Evolutionary conservation across 2,888 invertebrate species (phyloP).

Genomic region (Hypomecis punctinalis): DNA sequence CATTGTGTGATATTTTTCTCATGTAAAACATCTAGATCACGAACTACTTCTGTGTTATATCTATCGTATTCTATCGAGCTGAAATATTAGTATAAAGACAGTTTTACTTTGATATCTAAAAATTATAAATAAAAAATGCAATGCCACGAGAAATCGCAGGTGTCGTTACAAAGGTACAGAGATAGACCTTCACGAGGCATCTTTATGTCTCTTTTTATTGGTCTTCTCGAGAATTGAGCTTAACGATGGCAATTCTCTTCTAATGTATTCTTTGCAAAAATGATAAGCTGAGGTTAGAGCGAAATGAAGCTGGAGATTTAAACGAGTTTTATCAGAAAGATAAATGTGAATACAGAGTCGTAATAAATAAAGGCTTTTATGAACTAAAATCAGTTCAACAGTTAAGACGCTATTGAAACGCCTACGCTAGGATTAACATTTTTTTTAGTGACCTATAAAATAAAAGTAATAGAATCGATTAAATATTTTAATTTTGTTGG

Average conservation of each 20-base stretch:
- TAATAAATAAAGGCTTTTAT: background rate
- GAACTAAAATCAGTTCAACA: too few species aligned
- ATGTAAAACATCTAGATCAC: too few species aligned
- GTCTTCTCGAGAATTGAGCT: constrained; percentile 18
- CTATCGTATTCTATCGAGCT: too few species aligned
- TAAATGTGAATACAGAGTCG: background rate
- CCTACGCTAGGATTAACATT: too few species aligned
- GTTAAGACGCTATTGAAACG: too few species aligned
- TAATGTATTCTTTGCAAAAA: constrained; percentile 18
- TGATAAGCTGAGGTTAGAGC: constrained; percentile 16
- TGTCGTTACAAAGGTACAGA: constrained; percentile 14
- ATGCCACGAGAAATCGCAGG: constrained; percentile 15
- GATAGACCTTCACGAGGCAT: constrained; percentile 15
- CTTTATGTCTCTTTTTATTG: constrained; percentile 34
- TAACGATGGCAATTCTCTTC: constrained; percentile 34
- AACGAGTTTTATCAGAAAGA: background rate
- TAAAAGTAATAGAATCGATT: too few species aligned
- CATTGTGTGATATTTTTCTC: too few species aligned
- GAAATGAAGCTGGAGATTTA: constrained; percentile 6
- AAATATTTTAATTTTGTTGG: too few species aligned
- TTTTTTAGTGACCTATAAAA: too few species aligned
- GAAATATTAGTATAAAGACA: too few species aligned
- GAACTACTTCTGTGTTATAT: too few species aligned
- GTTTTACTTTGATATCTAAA: background rate
- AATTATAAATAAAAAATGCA: constrained; percentile 1